These are phyloP conservation scores for Periophthalmus modestus DNA, from an alignment of 2,113 vertebrate species.

Conservation along the genomic window DNA sequence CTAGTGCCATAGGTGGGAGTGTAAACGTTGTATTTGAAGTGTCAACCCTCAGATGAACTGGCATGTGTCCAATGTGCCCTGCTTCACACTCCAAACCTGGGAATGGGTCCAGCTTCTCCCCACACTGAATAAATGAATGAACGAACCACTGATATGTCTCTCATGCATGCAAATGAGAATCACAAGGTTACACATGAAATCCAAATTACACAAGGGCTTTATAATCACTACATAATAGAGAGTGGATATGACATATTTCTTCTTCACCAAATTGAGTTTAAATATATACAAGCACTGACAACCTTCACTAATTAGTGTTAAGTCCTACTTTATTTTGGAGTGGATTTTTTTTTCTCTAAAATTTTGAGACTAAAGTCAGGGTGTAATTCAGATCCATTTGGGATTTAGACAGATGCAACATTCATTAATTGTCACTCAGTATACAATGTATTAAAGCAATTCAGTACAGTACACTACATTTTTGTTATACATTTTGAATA, in stretches of 20 bases:
- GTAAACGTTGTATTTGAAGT: not conserved
- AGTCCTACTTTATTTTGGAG: not conserved
- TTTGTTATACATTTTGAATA: not conserved
- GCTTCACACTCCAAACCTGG: not conserved
- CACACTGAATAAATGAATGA: slow-evolving; percentile 6
- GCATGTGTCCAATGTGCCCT: not conserved
- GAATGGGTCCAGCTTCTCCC: slow-evolving; percentile 3
- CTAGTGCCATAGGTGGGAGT: not conserved
- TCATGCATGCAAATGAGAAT: slow-evolving; percentile 3
- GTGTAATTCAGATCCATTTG: not conserved
- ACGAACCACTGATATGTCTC: not conserved
- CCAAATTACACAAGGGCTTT: slow-evolving; percentile 4
- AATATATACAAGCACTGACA: not conserved
- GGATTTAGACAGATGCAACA: not conserved
- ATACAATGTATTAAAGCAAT: not conserved
- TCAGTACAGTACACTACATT: not conserved
- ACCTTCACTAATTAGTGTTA: not conserved
- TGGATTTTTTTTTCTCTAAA: not conserved
- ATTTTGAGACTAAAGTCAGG: not conserved
- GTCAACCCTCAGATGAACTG: not conserved
- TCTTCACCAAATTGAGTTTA: not conserved
- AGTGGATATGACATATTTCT: not conserved
- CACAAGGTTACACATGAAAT: slow-evolving; percentile 2
- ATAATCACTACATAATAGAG: slow-evolving; percentile 1
- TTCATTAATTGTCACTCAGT: not conserved